Evolutionary conservation across 2,113 vertebrate genomes (phyloP).

Genomic region (Neolamprologus fasciatus): DNA sequence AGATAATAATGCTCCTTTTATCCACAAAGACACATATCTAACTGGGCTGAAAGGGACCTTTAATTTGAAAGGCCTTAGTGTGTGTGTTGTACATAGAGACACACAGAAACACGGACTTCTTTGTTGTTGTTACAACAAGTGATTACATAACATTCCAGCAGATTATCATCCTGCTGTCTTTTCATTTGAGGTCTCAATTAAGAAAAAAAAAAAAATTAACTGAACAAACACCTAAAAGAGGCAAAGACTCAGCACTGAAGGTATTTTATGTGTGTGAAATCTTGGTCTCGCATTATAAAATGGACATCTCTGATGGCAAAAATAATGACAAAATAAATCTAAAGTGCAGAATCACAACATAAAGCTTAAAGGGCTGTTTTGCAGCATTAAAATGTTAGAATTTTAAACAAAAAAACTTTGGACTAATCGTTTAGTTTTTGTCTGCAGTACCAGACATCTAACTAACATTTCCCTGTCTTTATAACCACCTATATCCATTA

Average conservation of each 20-base stretch:
- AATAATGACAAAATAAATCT: not conserved
- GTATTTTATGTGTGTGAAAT: not conserved
- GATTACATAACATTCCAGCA: constrained; percentile 16
- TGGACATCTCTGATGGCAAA: not conserved
- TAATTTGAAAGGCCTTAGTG: not conserved
- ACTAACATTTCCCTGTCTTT: not conserved
- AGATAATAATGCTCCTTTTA: not conserved
- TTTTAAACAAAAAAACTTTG: not conserved
- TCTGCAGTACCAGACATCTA: not conserved
- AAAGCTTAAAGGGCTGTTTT: not conserved
- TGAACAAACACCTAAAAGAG: not conserved
- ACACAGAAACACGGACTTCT: not conserved
- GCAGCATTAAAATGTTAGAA: constrained; percentile 14
- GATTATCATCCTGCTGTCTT: not conserved
- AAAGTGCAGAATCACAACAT: not conserved
- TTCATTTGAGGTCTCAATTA: not conserved
- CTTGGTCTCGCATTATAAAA: not conserved
- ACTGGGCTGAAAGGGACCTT: not conserved
- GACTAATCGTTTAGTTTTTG: not conserved
- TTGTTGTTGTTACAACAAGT: not conserved
- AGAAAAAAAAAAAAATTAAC: not conserved
- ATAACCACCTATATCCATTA: not conserved
- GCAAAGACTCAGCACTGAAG: not conserved
- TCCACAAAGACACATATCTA: not conserved
- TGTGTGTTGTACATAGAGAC: not conserved